Base-by-base conservation (phyloP, 2,113 vertebrate genomes). In the Mohoua ochrocephala region DNA sequence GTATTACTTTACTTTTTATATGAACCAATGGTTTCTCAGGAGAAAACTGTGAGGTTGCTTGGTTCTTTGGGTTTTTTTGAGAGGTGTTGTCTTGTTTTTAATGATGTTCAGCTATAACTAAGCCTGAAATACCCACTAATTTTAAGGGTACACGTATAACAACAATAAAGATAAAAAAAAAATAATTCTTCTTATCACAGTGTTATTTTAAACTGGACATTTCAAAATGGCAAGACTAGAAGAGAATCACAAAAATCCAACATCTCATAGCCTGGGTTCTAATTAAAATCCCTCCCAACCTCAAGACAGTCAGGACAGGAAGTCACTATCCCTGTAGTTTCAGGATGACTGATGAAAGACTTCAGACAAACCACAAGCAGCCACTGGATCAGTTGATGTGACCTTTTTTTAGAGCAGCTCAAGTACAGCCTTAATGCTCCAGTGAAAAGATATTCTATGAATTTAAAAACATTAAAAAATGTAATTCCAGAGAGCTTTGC, bases 351-450 rank as follows among this genome's bases (percentile, higher is more conserved):
- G 84, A 97, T 91, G 89, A 91, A 71, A 94, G 83, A 59, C 79
- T 90, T 85, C 42, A 95, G 79, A 79, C 75, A 88, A 95, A 61
- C 91, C 91, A 91, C 79, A 80, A 74, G 79, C 71, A 93, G 63
- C 63, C 85, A 82, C 67, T 67, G 81, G 28, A 63, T 71, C 84
- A 35, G 61, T 6, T 61, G 49, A 35, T 76, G 39, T 21, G 83
- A 88, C 63, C 49, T 70, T 76, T 82, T 81, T 92, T 91, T 80
- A 74, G 84, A 73, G n/a, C 39, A 77, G 54, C 37, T 88, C 79
- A 61, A 50, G 49, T 60, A 28, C 59, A 76, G 9, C 39, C 44
- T 54, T 16, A 77, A 45, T 14, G n/a, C 41, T 57, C 16, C 83
- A 53, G 54, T n/a, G 45, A 44, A 92, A 87, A 54, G 28, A 83